Percentiles rank a stretch among this genome's conserved stretches.
phyloP scores from a whole-genome alignment of 2,113 vertebrate genomes.

The Raja brachyura region DNA sequence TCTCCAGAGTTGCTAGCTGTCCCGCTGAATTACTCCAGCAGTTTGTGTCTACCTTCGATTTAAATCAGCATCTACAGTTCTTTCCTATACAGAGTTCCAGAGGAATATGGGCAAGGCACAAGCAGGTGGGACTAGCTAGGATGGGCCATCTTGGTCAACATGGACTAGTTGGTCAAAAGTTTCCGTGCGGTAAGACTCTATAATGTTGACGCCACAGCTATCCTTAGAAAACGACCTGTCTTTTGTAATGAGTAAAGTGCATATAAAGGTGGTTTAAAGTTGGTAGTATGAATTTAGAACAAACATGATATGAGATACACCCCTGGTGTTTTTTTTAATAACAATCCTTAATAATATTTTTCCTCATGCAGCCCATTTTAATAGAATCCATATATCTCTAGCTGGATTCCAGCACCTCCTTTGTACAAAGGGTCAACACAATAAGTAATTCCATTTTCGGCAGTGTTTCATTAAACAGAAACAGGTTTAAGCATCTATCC shows the following conservation, averaged over 20 bases:
- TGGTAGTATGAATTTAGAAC: neutral
- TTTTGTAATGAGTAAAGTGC: neutral
- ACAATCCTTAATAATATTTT: neutral
- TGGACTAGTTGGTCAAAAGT: too few relatives aligned
- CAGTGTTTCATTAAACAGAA: neutral
- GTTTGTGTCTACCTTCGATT: too few relatives aligned
- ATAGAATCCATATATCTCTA: neutral
- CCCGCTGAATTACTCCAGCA: too few relatives aligned
- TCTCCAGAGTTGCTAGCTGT: too few relatives aligned
- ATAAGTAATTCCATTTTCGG: neutral
- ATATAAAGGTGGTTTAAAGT: neutral
- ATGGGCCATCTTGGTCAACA: too few relatives aligned
- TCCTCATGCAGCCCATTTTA: neutral
- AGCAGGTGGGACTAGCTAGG: too few relatives aligned
- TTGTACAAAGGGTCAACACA: neutral
- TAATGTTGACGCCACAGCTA: too few relatives aligned
- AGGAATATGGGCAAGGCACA: too few relatives aligned
- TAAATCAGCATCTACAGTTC: too few relatives aligned
- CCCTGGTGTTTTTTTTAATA: neutral
- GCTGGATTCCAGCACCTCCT: neutral
- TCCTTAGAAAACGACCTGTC: neutral
- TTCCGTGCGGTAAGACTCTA: too few relatives aligned
- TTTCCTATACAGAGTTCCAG: too few relatives aligned
- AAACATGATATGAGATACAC: neutral
- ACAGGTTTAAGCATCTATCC: neutral